Base-by-base conservation (phyloP, 2,113 vertebrate genomes). In the Dasyurus viverrinus region DNA sequence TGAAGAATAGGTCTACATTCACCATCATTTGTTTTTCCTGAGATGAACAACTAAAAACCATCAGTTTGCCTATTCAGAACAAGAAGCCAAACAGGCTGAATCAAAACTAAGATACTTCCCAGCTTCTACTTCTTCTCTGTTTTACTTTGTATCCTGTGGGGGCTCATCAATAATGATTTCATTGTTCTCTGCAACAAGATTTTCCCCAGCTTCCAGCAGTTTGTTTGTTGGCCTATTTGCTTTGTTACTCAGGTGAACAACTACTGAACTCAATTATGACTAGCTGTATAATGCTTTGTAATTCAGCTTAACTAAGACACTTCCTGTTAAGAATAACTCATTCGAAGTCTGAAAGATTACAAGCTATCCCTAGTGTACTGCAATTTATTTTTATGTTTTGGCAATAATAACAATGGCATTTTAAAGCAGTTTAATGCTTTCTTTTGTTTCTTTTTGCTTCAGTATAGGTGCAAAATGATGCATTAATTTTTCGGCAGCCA, bases 401-500 rank as follows among this genome's bases (percentile, higher is more conserved):
- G 84, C 54, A 97, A 95, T 54, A 95, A 91, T 92, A 93, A 90
- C 91, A 48, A 93, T 94, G 55, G 25, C 46, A 92, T 95, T 95
- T 89, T 92, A 90, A 97, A 96, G 92, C 93, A 76, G 93, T 94
- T 89, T 2, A 14, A 36, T 98, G 90, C 94, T 98, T 52, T 92
- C 55, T 26, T 60, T 25, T 92, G 94, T 97, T 98, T 95, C 95
- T 98, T 96, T 98, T 95, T 97, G 97, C 97, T 96, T 98, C 96
- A 97, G 97, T 26, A 47, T 94, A 97, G 97, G 96, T 98, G 96
- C 95, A 98, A 98, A 98, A 98, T 97, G 98, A 98, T 97, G 96
- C 94, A 98, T 98, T 98, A 98, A 98, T 97, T 98, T 98, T 98
- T 97, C 97, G 94, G 94, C 94, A 97, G 96, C 96, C 93, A 92